Conservation (phyloP, 2,888 invertebrate genomes). For the Axea sp. region DNA sequence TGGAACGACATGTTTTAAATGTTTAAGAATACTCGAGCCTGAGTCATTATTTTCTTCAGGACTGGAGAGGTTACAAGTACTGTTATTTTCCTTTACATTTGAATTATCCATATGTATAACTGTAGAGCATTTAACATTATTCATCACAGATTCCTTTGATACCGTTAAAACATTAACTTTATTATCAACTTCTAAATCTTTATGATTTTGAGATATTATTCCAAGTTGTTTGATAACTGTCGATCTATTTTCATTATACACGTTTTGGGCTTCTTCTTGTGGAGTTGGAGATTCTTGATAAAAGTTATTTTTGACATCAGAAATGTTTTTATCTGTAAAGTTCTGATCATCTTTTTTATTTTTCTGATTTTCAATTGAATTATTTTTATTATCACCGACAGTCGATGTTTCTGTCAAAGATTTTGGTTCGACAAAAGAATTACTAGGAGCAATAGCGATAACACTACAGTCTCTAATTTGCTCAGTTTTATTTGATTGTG, state of each 20-base stretch:
- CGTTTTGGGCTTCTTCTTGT: slow-evolving; percentile 14
- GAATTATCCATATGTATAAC: slow-evolving; percentile 25
- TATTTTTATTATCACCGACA: neutral
- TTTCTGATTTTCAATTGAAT: neutral
- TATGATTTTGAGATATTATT: slow-evolving; percentile 20
- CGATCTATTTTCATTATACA: slow-evolving; percentile 44
- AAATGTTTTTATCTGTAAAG: no score
- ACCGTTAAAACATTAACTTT: neutral
- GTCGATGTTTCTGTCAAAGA: neutral
- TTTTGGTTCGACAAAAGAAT: slow-evolving; percentile 12
- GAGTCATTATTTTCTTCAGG: no score
- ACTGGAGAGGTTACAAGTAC: no score
- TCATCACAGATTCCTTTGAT: neutral
- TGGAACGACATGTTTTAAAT: neutral
- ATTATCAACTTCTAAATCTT: neutral
- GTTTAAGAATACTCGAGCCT: no score
- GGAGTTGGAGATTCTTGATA: no score
- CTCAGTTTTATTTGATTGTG: slow-evolving; percentile 45
- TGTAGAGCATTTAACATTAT: slow-evolving; percentile 6
- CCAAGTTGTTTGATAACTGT: slow-evolving; percentile 57
- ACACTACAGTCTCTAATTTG: slow-evolving; percentile 55
- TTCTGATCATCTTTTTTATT: slow-evolving; percentile 6
- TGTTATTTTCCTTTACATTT: slow-evolving; percentile 1
- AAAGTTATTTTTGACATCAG: no score
- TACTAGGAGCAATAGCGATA: slow-evolving; percentile 50